These are phyloP conservation scores for Nephrotoma flavescens DNA, from an alignment of 2,888 invertebrate genomes.

Conservation along the genomic window DNA sequence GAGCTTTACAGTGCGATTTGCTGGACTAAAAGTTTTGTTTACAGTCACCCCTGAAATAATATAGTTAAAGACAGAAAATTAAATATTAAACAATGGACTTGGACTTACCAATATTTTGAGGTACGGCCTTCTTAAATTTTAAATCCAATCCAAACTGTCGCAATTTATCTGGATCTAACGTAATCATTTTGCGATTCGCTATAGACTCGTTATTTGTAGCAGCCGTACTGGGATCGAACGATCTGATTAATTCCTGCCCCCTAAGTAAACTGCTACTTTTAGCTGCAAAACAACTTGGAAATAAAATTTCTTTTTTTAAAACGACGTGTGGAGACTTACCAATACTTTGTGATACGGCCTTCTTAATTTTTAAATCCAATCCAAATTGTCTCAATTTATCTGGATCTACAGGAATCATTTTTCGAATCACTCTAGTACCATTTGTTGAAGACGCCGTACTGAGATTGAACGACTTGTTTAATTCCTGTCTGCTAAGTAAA, in stretches of 20 bases:
- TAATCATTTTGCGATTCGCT: conserved; percentile 15
- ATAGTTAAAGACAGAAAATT: too few species aligned
- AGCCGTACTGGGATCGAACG: too few species aligned
- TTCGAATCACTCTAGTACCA: conserved; percentile 19
- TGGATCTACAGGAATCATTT: conserved; percentile 22
- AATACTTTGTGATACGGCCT: conserved; percentile 19
- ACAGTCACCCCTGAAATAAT: background rate
- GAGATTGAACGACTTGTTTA: too few species aligned
- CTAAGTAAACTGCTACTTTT: too few species aligned
- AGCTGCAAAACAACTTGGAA: too few species aligned
- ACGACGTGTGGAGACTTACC: background rate
- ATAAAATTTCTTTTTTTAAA: background rate
- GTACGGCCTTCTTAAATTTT: conserved; percentile 23
- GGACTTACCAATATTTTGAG: conserved; percentile 13
- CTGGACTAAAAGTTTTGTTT: background rate
- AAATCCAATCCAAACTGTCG: conserved; percentile 23
- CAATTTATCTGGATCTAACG: conserved; percentile 25
- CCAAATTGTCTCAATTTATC: conserved; percentile 24
- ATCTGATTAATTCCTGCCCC: too few species aligned
- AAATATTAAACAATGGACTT: too few species aligned
- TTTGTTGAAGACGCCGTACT: background rate
- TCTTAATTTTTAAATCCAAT: conserved; percentile 23
- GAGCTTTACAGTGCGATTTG: background rate
- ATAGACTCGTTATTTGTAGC: too few species aligned
- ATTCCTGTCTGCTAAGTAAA: background rate